A percentile compares a stretch with the other conserved stretches of the same genome.
Evolutionary conservation across 2,888 invertebrate genomes (phyloP).

Genomic region (Dasypogon diadema): DNA sequence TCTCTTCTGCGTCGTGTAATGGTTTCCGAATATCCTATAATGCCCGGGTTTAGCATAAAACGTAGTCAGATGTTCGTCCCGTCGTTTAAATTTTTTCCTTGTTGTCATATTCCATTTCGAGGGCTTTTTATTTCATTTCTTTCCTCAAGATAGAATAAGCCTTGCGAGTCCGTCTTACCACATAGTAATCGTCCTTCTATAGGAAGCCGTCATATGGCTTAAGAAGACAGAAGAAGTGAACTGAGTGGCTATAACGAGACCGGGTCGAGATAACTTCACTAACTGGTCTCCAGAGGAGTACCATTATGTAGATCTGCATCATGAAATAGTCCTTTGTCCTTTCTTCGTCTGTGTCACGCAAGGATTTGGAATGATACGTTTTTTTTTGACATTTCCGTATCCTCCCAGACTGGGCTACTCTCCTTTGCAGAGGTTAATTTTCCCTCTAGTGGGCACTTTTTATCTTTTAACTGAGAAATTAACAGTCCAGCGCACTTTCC

Average conservation of each 20-base stretch:
- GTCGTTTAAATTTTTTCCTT: neutral
- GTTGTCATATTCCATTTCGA: neutral
- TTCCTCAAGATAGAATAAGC: neutral
- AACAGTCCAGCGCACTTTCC: conserved; percentile 4
- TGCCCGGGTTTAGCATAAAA: neutral
- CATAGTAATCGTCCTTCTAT: neutral
- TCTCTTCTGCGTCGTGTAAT: neutral
- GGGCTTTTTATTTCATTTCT: neutral
- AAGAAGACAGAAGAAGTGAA: neutral
- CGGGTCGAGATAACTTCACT: conserved; percentile 10
- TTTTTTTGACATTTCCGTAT: neutral
- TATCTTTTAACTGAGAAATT: conserved; percentile 36
- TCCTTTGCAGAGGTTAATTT: neutral
- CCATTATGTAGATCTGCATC: conserved; percentile 40
- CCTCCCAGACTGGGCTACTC: neutral
- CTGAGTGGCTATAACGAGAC: neutral
- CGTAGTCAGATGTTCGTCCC: neutral
- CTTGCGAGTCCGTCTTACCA: neutral
- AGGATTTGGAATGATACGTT: neutral
- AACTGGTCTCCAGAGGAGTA: conserved; percentile 27
- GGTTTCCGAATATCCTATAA: neutral
- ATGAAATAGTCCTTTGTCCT: neutral
- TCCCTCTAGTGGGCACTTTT: conserved; percentile 39
- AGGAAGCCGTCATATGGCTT: conserved; percentile 9
- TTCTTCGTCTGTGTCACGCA: conserved; percentile 1